Percentiles rank a stretch among this genome's conserved stretches.
These are phyloP conservation scores for Tragelaphus imberbis DNA, from an alignment of 2,113 vertebrate species.

Conservation along the genomic window DNA sequence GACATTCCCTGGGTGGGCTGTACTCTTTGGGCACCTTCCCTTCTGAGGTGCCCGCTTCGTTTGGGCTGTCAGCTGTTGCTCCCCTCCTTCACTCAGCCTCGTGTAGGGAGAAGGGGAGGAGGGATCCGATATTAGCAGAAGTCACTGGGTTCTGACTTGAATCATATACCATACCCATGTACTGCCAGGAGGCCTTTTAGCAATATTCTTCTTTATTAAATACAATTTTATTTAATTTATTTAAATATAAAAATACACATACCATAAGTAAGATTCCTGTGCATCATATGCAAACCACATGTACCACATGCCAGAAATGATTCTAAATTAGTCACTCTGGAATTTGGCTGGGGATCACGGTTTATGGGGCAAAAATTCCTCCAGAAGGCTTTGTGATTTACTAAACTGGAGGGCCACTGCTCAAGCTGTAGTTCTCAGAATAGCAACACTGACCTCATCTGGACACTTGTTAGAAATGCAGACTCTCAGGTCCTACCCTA, in stretches of 20 bases:
- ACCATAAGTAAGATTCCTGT: neutral
- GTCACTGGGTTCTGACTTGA: neutral
- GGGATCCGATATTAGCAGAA: neutral
- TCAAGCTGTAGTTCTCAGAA: neutral
- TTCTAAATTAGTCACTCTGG: neutral
- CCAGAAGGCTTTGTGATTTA: neutral
- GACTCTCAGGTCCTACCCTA: neutral
- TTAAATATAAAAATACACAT: neutral
- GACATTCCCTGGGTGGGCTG: neutral
- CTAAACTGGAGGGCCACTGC: fast-evolving
- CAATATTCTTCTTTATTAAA: neutral
- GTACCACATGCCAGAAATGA: neutral
- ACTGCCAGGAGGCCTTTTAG: neutral
- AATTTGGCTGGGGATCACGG: neutral
- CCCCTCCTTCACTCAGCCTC: neutral
- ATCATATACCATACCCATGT: neutral
- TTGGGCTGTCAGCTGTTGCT: neutral
- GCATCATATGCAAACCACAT: neutral
- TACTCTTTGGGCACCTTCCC: neutral
- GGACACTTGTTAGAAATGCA: neutral
- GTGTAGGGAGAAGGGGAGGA: fast-evolving
- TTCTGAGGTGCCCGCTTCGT: neutral
- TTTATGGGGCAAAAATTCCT: neutral
- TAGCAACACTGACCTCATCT: neutral
- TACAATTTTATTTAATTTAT: neutral